Percentiles rank a stretch among this genome's conserved stretches.
These are phyloP conservation scores for Monomorium pharaonis DNA, from an alignment of 1,140 invertebrate species.

Conservation along the genomic window DNA sequence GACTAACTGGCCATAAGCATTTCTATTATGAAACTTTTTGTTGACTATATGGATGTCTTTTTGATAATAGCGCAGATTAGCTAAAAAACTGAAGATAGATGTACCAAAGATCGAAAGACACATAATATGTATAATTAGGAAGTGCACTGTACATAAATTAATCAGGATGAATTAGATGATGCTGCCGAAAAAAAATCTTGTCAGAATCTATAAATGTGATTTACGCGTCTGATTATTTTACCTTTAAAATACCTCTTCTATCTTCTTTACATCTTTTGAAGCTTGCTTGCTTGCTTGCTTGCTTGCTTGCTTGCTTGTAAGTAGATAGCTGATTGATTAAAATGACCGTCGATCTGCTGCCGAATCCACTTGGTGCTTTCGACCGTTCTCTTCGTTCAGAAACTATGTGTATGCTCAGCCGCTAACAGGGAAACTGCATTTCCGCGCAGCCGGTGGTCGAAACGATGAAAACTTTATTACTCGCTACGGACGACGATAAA, in stretches of 20 bases:
- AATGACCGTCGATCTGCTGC: conserved; percentile 7
- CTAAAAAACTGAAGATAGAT: not conserved
- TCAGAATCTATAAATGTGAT: not conserved
- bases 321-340: conserved; percentile 38
- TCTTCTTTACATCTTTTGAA: not conserved
- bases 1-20: too few relatives aligned
- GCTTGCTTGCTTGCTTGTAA: not conserved
- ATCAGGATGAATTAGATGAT: not conserved
- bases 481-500: conserved; percentile 51
- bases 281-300: not conserved
- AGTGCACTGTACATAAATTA: not conserved
- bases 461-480: conserved; percentile 63
- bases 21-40: too few relatives aligned
- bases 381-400: not conserved
- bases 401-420: conserved; percentile 50
- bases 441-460: conserved; percentile 57
- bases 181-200: not conserved
- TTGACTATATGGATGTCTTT: too few relatives aligned
- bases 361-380: conserved; percentile 1
- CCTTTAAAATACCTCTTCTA: not conserved
- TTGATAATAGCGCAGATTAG: not conserved
- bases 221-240: not conserved
- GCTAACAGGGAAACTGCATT: conserved; percentile 60
- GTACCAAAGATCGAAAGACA: not conserved
- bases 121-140: not conserved